Base-by-base conservation (phyloP, 2,888 invertebrate genomes). In the Eilema griseolum region DNA sequence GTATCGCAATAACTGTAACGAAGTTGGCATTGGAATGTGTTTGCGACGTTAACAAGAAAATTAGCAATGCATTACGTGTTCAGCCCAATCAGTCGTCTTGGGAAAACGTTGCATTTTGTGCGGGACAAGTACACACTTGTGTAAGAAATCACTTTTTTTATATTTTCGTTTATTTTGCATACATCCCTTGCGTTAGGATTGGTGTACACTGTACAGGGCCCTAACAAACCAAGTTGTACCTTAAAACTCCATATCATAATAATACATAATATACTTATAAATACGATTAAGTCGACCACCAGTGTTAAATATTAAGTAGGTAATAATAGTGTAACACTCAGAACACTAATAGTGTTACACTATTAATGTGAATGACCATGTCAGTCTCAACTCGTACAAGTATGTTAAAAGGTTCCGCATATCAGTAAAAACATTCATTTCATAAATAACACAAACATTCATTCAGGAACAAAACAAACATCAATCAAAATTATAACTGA, bases 11-110 rank as follows among this genome's bases (percentile, higher is more conserved):
- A 11, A 61, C 28, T 24, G 41, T 61, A 37, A 23, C 33, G 31
- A 61, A 52, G 60, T n/a, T 26, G 52, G 37, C 33, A 31, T 66
- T 66, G 72, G 61, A 57, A 79, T 82, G 65, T 69, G 67, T 74
- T 67, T 70, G 71, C 62, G 26, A 75, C 62, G 80, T 82, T 80
- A 82, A 82, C 80, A 77, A 80, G 78, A 77, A 82, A 80, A 82
- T 82, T 77, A 80, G 78, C 78, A 77, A 80, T 80, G 82, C 80
- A 80, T 80, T 80, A 80, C 80, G 75, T 80, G 80, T 61, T 72
- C 56, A 65, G 76, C 20, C 1, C 65, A n/a, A 56, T 31, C 12
- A 64, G 52, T 52, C 52, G n/a, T n/a, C 52, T 46, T 46, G 52
- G n/a, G 52, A n/a, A 10, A 52, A 52, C 52, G 10, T 10, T 52